Evolutionary conservation across 2,113 vertebrate genomes (phyloP), one percentile per base, ranked within the genome.

Genomic region (Pyrgilauda ruficollis): DNA sequence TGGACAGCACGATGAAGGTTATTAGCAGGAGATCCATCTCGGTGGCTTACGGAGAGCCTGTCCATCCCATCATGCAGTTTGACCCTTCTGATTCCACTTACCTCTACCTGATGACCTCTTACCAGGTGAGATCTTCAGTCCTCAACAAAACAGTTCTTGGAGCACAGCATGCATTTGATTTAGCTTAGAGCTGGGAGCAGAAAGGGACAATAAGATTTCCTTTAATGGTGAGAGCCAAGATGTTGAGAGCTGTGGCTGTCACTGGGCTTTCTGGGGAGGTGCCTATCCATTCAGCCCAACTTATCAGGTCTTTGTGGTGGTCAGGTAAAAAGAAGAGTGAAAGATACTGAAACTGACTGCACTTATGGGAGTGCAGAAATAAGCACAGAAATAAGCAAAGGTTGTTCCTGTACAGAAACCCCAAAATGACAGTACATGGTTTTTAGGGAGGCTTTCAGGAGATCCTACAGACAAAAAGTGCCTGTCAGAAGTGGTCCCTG

Each of bases 61-160:
- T 99, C 75, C 99, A 99, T 94, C 99, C 98, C 62, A 91, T 99
- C 97, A 99, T 99, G 99, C 98, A 99, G 81, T 99, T 99, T 33
- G 99, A 99, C 97, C 99, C 99, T 41, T 98, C 95, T 4, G 98
- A 99, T 96, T 96, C 98, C 30, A 98, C 98, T 87, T 99, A 98
- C 96, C 98, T 99, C 62, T 99, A 99, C 63, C 95, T 99, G 93
- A 99, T 99, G 99, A 99, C 99, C 1, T 98, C 99, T 70, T 98
- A 99, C 90, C 99, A 99, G 97, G 99, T 99, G 97, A 98, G 98
- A 87, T 58, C 15, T 43, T 13, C 7, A 44, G 31, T 58, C 46
- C 58, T 84, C 64, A 15, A 26, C 23, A 43, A 18, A 73, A 26
- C 13, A 23, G 46, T 39, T 41, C 27, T 49, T 64, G 16, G 82